A percentile compares a stretch with the other conserved stretches of the same genome.
Evolutionary conservation across 2,888 invertebrate genomes (phyloP).

Genomic region (Cephus rjabovi): DNA sequence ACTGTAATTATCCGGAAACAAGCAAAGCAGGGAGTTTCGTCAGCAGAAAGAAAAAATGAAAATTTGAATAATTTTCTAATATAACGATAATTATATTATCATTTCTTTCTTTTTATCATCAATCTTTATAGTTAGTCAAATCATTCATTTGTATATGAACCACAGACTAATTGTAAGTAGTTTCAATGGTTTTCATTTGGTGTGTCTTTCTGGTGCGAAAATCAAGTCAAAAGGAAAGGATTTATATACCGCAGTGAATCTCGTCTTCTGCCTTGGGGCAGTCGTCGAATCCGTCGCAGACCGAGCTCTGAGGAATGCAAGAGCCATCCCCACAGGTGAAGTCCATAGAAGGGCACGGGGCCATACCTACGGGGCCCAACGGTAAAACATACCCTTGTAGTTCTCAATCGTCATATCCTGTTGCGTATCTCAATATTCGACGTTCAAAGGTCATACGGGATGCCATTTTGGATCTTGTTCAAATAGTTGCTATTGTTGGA

Average conservation of each 20-base stretch:
- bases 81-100: neutral
- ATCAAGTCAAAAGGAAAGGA: constrained; percentile 21
- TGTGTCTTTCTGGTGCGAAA: neutral
- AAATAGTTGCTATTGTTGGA: neutral
- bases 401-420: constrained; percentile 38
- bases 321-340: constrained; percentile 81
- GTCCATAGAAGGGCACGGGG: constrained; percentile 66
- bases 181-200: neutral
- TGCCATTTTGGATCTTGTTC: neutral
- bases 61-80: neutral
- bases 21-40: constrained; percentile 4
- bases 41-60: neutral
- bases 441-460: neutral
- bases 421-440: neutral
- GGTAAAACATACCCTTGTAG: constrained; percentile 43
- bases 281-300: constrained; percentile 81
- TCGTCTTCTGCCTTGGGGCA: constrained; percentile 71
- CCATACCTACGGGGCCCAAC: constrained; percentile 57
- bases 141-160: neutral
- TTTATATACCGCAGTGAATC: constrained; percentile 62
- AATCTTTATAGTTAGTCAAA: neutral
- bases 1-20: neutral
- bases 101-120: neutral
- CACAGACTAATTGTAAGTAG: neutral
- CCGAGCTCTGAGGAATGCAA: constrained; percentile 76